Base-by-base conservation (phyloP, 2,797 vertebrate genomes). In the Chaetophractus vellerosus region DNA sequence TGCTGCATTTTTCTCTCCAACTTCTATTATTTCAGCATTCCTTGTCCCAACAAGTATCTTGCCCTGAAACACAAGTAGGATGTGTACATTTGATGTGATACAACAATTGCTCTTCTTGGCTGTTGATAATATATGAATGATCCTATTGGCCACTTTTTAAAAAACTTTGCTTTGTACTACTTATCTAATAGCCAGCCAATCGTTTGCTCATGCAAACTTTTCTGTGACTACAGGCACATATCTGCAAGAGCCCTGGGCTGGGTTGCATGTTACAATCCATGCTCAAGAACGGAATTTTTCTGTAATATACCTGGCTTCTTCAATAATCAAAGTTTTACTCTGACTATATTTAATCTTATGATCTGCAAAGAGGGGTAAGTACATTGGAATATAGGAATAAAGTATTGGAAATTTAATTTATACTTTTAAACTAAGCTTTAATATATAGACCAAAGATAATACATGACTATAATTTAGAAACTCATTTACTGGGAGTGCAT, bases 11-110 rank as follows among this genome's bases (percentile, higher is more conserved):
- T 99, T 99, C 98, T 99, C 99, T 92, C 99, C 99, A 76, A 99
- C 99, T 97, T 99, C 99, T 14, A 99, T 99, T 93, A 99, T 99
- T 98, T 99, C 99, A 0, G 99, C 99, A 76, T 99, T 99, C 87
- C 99, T 98, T 90, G 99, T 99, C 61, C 99, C 99, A 96, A 99
- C 99, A 0, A 99, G 98, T 98, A 99, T 99, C 97, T 99, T 99
- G 90, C 99, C 99, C 99, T 99, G 95, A 95, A 96, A 93, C 28
- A 97, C 89, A 18, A 97, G 75, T 5, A 57, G 91, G 84, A 97
- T 33, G 82, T 72, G 63, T 57, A 81, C 18, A 61, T 75, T 84
- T 59, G 78, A 75, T 88, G 15, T 16, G 63, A 85, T 8, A 68
- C 4, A 50, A 48, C n/a, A 94, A 55, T 7, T 36, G 18, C 59